phyloP scores from a whole-genome alignment of 2,888 invertebrate genomes.

The Cactoblastis cactorum region DNA sequence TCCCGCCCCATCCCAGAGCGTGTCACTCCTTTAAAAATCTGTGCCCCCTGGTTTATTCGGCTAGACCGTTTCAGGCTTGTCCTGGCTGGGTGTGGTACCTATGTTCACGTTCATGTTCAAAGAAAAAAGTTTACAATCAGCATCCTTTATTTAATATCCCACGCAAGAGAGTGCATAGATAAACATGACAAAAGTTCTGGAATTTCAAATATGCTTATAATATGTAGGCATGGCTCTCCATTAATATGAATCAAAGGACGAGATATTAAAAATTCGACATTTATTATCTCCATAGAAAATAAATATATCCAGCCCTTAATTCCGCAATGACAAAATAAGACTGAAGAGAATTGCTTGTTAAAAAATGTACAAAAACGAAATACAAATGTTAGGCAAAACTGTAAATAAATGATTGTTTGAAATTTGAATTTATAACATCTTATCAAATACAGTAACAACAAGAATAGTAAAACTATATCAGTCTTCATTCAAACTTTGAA shows the following conservation, averaged over 20 bases:
- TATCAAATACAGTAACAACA: constrained; percentile 46
- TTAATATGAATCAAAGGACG: background rate
- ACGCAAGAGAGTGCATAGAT: constrained; percentile 16
- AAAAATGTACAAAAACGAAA: constrained; percentile 34
- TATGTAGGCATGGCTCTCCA: background rate
- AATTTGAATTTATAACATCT: constrained; percentile 32
- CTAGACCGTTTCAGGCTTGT: too few relatives aligned
- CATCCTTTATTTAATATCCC: constrained; percentile 25
- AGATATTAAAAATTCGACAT: background rate
- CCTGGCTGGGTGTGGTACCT: too few relatives aligned
- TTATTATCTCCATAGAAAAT: constrained; percentile 4
- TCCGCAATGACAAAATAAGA: constrained; percentile 6
- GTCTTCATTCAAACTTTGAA: constrained; percentile 67
- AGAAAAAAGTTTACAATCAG: constrained; percentile 16
- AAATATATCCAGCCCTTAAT: background rate
- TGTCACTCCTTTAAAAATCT: too few relatives aligned
- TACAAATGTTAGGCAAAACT: constrained; percentile 31
- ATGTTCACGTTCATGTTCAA: too few relatives aligned
- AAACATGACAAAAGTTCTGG: background rate
- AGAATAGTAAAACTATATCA: constrained; percentile 60
- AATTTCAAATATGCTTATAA: background rate
- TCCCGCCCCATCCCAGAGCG: too few relatives aligned
- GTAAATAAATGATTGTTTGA: constrained; percentile 24
- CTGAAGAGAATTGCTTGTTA: constrained; percentile 4
- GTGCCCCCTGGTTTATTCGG: too few relatives aligned